Base-by-base conservation (phyloP, 2,797 vertebrate genomes). In the Protonibea diacanthus region DNA sequence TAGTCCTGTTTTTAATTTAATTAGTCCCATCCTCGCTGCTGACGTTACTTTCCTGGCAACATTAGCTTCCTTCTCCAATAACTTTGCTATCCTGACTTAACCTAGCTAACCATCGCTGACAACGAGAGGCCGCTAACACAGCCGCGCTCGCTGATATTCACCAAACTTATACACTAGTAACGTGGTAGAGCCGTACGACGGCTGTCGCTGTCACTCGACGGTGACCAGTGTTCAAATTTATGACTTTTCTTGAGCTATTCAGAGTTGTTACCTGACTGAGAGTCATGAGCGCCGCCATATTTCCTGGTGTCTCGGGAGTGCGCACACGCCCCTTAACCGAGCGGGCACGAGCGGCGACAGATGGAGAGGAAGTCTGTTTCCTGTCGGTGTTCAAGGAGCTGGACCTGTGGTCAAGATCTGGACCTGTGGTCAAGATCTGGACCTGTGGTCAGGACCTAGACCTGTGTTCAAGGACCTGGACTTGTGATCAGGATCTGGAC, bases 221-320 rank as follows among this genome's bases (percentile, higher is more conserved):
- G 4, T 38, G 21, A 60, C 21, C 8, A 62, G 65, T 40, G 58
- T 49, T 2, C 5, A 21, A 52, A 72, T 51, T 3, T 48, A 6
- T 60, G 23, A 57, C 58, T 87, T 92, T 87, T 85, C 21, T 65
- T 20, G 12, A 66, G 74, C n/a, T 76, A 55, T 70, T 78, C 14
- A 48, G 74, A 89, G 78, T 80, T 80, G 49, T 94, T 97, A 98
- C 97, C 97, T 98, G 97, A 88, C 93, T 93, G 86, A 96, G 93
- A 61, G 96, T 95, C 89, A 96, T 95, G 91, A 97, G 96, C 95
- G 97, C 97, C 92, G 97, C 97, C 97, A 98, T 98, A 93, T 98
- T 98, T 96, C 96, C 95, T 95, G 90, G 82, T 94, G 64, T 86
- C 70, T 66, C 90, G 89, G 73, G 93, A 92, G 85, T 86, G 94